Evolutionary conservation across 2,797 vertebrate genomes (phyloP), one percentile per base, ranked within the genome.

Genomic region (Microtus agrestis): DNA sequence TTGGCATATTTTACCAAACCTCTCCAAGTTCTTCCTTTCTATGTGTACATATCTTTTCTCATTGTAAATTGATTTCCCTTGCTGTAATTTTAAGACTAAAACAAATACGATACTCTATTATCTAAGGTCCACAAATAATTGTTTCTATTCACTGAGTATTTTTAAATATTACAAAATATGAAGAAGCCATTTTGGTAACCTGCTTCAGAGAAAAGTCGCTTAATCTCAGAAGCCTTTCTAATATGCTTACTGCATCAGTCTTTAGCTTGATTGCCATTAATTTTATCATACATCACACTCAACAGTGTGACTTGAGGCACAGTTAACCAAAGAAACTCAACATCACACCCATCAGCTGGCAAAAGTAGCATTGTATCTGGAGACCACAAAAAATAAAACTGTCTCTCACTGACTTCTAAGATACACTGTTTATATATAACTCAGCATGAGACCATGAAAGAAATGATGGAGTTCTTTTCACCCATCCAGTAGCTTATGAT

Each of bases 131-230:
- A 93, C 27, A 76, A 69, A 88, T 29, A 96, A 94, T 19, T 95
- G n/a, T 87, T 80, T 85, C 77, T 65, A 37, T 31, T 23, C 81
- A 79, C 15, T 59, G 40, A 40, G 46, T 71, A 82, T 59, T 96
- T 90, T 94, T 93, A 69, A 80, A 94, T 80, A 65, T 74, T 81
- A 80, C 31, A 89, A 95, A 96, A 93, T 12, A 93, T 46, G 17
- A 76, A 89, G 37, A 90, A 95, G 94, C 6, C 29, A 76, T 86
- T 95, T 91, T 86, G 87, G 67, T 74, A 91, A 87, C 71, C 56
- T 78, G 46, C 65, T 92, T 97, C 65, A 89, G 40, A 92, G 56
- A 91, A 85, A 2, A 89, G 59, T 89, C 46, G 78, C 56, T 87
- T 91, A 81, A 93, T 37, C 46, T 95, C 79, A 90, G 46, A 61